Evolutionary conservation across 1,140 invertebrate species (phyloP), one percentile per base, ranked within the genome.

Genomic region (Drosophila trapezifrons): DNA sequence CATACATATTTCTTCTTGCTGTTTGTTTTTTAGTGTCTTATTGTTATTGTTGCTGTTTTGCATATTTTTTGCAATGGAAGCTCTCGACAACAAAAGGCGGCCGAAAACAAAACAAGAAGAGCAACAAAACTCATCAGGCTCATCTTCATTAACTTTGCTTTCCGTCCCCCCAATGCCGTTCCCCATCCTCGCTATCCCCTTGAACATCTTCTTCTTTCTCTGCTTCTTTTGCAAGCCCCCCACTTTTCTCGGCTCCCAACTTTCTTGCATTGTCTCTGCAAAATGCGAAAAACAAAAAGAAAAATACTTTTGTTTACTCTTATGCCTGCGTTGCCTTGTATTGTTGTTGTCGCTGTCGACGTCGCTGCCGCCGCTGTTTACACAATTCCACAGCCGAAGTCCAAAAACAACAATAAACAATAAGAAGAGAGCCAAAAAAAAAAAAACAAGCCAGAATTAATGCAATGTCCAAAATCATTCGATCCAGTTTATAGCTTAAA

Each of bases 91-190:
- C 79, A 86, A 89, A 79, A 86, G 83, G 32, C 76, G 72, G 81
- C 79, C 80, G 71, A 76, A 83, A 71, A 83, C 79, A 70, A 82
- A 64, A 80, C 70, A 64, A 75, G 43, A 78, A 80, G 46, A 76
- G 69, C 46, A 69, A 76, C 72, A 81, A 74, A 85, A 85, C 83
- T 89, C 83, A 87, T 83, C 83, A 83, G 83, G 79, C 83, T 87
- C 83, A 87, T 87, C 83, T 87, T 87, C 83, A 87, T 87, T 87
- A 87, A 81, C 80, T 78, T 78, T 85, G 80, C 80, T 76, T 79
- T 78, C 76, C 35, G 75, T 78, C 52, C 51, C 56, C 72, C 72
- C 58, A 10, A 12, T 13, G 13, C 47, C 46, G 27, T 62, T 73
- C 67, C 60, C 71, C 54, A 66, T 75, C 59, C 20, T 54, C 15